Base-by-base conservation (phyloP, 2,888 invertebrate species). In the Thereva unica region DNA sequence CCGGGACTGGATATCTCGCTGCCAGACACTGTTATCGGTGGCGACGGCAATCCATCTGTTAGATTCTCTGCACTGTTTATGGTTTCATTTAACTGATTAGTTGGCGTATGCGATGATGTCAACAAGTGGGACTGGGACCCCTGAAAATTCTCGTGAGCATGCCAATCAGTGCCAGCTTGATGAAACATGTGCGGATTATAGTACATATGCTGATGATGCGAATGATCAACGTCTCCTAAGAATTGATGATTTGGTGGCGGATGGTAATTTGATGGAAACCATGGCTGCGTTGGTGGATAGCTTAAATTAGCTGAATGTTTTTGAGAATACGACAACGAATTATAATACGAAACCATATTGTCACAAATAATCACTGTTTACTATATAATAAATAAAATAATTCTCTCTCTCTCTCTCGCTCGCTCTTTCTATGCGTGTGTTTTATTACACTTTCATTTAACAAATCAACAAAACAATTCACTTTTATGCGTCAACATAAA, bases 291-390 rank as follows among this genome's bases (percentile, higher is more conserved):
- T 47, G 71, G 64, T 40, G 71, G 63, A 76, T 86, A 84, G 69
- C 86, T 84, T 75, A 85, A 83, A 79, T 85, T 85, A 56, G 80
- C 77, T 80, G 83, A 85, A 72, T 87, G 88, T 79, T 87, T 87
- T 71, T 79, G 80, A 77, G 86, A 84, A 81, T 88, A 88, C 82
- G 87, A 85, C 79, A 86, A 84, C 76, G 87, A 71, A 82, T 79
- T 87, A 84, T 81, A 90, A 80, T 90, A 90, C 73, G 88, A 87
- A 82, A 90, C 89, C 90, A 90, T 90, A 67, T 72, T 75, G 66
- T 53, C 40, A 2, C 37, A 8, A 38, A 53, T 38, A 49, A 23
- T 23, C 23, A 23, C 23, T 23, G 23, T 23, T 23, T 23, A 23
- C 23, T 23, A 23, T 23, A 23, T 23, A 23, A 23, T 23, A 23